Conservation (phyloP, 2,888 invertebrate species). For the Petrophora chlorosata region DNA sequence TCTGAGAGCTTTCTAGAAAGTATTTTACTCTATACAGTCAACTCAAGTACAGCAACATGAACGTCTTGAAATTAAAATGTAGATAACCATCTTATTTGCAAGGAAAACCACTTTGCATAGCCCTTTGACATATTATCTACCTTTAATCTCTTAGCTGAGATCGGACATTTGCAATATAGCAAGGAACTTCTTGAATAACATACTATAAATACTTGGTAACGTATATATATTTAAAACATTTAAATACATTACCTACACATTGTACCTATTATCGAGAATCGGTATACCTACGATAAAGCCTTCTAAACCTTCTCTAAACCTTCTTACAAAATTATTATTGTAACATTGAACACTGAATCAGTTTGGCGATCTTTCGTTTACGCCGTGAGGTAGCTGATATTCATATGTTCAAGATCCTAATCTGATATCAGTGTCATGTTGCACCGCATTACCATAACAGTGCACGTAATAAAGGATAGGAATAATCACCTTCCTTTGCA, state of each 20-base stretch:
- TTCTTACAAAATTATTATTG: slow-evolving; percentile 5
- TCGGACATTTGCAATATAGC: slow-evolving; percentile 19
- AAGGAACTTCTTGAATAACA: slow-evolving; percentile 16
- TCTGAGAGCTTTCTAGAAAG: too few species aligned
- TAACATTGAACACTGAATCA: not conserved
- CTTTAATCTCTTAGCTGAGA: slow-evolving; percentile 19
- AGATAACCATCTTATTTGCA: slow-evolving; percentile 21
- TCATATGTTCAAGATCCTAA: slow-evolving; percentile 65
- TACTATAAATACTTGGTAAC: not conserved
- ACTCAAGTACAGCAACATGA: not conserved
- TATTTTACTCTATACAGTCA: too few species aligned
- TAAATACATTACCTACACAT: slow-evolving; percentile 4
- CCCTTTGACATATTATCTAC: slow-evolving; percentile 26
- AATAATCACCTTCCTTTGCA: slow-evolving; percentile 63
- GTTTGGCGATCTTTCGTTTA: slow-evolving; percentile 13
- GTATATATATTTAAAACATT: slow-evolving; percentile 9
- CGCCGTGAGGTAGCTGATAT: slow-evolving; percentile 47
- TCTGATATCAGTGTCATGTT: slow-evolving; percentile 82
- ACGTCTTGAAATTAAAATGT: slow-evolving; percentile 19
- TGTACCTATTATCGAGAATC: not conserved
- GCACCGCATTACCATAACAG: slow-evolving; percentile 77
- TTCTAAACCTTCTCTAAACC: slow-evolving; percentile 3
- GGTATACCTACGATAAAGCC: slow-evolving; percentile 9
- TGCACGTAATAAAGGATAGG: slow-evolving; percentile 65
- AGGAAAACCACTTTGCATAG: slow-evolving; percentile 19